Percentiles rank a stretch among this genome's conserved stretches.
These are phyloP conservation scores for Prinia subflava DNA, from an alignment of 2,113 vertebrate genomes.

Conservation along the genomic window DNA sequence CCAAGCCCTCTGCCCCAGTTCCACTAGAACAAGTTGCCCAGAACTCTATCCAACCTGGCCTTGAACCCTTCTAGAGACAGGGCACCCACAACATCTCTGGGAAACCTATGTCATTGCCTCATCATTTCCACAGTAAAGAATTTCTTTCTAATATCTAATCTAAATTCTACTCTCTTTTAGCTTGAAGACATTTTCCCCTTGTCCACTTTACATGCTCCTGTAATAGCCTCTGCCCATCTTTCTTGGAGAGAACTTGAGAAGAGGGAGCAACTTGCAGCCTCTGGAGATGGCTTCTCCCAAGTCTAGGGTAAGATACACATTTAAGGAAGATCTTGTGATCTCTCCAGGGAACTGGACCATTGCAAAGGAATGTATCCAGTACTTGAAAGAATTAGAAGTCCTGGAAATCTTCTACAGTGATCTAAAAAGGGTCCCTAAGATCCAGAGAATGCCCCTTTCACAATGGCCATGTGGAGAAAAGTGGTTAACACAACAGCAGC, in stretches of 20 bases:
- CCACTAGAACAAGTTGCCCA: too few relatives aligned
- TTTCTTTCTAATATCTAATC: not conserved
- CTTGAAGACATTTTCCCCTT: not conserved
- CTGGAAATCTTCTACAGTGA: not conserved
- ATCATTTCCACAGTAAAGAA: not conserved
- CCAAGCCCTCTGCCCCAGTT: not conserved
- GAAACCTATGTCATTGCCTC: not conserved
- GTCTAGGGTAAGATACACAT: not conserved
- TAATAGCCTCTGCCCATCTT: not conserved
- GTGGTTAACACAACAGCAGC: not conserved
- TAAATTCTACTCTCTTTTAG: not conserved
- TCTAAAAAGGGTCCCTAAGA: not conserved
- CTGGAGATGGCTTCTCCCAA: not conserved
- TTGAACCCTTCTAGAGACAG: not conserved
- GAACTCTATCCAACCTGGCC: not conserved
- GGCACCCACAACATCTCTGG: not conserved
- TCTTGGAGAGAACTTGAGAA: not conserved
- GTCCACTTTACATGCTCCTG: not conserved
- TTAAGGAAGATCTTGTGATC: not conserved
- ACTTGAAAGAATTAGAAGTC: not conserved
- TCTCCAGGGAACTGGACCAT: not conserved
- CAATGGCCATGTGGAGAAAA: not conserved
- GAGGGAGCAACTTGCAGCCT: not conserved
- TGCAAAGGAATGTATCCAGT: not conserved
- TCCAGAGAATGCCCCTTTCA: not conserved